phyloP scores from a whole-genome alignment of 2,113 vertebrate genomes.

The Brachypteracias leptosomus region DNA sequence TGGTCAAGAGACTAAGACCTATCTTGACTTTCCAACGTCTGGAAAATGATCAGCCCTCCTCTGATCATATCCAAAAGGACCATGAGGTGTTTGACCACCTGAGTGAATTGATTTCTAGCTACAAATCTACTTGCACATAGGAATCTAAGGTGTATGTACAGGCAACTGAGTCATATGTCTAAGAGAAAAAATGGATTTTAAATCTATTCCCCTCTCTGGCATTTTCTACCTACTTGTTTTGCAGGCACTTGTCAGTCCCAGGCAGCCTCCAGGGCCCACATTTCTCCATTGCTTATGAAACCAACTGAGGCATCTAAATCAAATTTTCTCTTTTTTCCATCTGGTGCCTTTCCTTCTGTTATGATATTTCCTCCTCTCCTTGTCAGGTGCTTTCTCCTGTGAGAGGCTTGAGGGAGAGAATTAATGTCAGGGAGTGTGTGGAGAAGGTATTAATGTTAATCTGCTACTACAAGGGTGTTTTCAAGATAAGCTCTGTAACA shows the following conservation, averaged over 20 bases:
- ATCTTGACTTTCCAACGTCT: neutral
- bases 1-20: rapidly evolving
- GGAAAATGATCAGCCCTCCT: neutral
- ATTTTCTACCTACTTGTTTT: neutral
- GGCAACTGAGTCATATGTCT: neutral
- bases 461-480: neutral
- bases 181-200: neutral
- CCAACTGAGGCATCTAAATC: neutral
- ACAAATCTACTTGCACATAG: rapidly evolving
- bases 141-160: neutral
- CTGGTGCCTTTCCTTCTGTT: neutral
- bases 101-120: neutral
- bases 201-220: neutral
- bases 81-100: no score
- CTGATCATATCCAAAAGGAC: neutral
- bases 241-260: neutral
- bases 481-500: neutral
- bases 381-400: neutral
- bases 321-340: neutral
- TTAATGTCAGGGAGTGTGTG: neutral
- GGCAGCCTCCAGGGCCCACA: neutral
- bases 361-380: neutral
- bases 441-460: neutral
- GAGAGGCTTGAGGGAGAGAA: neutral
- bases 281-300: neutral